Base-by-base conservation (phyloP, 2,888 invertebrate genomes). In the Heteropelma amictum region DNA sequence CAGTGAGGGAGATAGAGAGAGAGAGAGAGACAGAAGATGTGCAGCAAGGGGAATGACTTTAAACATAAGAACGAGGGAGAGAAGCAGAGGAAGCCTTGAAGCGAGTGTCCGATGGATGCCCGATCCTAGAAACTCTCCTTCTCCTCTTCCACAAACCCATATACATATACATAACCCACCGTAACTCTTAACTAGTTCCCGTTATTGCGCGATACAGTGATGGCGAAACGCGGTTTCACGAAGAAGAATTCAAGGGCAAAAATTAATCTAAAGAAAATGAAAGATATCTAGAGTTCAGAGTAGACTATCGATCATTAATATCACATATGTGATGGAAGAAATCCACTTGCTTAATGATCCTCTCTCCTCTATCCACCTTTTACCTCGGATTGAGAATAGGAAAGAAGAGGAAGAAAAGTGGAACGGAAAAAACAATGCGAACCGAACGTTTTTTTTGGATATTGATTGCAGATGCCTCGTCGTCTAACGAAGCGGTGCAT, bases 401-500 rank as follows among this genome's bases (percentile, higher is more conserved):
- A n/a, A n/a, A n/a, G n/a, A 47, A 47, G 21, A 21, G 8, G 14
- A 4, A 1, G 5, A 7, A 47, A 23, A 6, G 12, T 23, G 5
- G 2, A 23, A 47, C 1, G 12, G n/a, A 1, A n/a, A n/a, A 4
- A 1, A 12, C 19, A 21, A 14, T 6, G n/a, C 6, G 38, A 53
- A 10, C 5, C 5, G n/a, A n/a, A n/a, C 12, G 21, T 60, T 60
- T 17, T 33, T 19, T 68, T 38, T 42, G 42, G 26, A 1, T 42
- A 40, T 53, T 42, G 19, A 45, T 84, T 81, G 12, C 92, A 97
- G 97, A 97, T 95, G 97, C 97, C 84, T 96, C 97, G 84, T 97
- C 96, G 79, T 96, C 96, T 84, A 97, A 96, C 92, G 97, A 97
- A 92, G 97, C 97, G 82, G 97, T 96, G 85, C 97, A 97, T 89